Evolutionary conservation across 1,140 invertebrate genomes (phyloP), one percentile per base, ranked within the genome.

Genomic region (Pseudomyrmex pallidus): DNA sequence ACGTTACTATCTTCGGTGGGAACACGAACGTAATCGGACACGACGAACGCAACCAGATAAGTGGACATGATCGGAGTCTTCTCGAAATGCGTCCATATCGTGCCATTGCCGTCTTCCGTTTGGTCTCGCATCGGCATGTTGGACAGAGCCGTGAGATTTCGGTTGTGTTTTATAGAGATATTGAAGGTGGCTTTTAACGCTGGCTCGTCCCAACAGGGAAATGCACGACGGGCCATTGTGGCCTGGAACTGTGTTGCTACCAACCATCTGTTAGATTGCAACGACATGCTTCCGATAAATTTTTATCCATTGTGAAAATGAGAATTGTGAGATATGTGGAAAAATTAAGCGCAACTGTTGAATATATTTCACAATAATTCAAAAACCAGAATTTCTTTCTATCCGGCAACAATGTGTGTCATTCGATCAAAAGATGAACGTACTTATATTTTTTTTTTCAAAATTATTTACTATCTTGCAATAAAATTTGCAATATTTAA

Each of bases 201-300:
- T 2, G 97, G 97, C 85, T 97, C 97, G 91, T 97, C 97, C 91
- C 96, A 97, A 89, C 96, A 97, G 0, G 97, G 97, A 89, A 97
- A 97, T 0, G 96, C 96, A 57, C 94, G 93, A 52, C 97, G 92
- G 1, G 97, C 97, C 66, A 94, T 95, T 1, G 95, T 96, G 1
- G 96, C 95, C 84, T 97, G 96, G 89, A 97, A 97, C 87, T 97
- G 96, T 0, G 96, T 96, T 3, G 95, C 94, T 35, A 91, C 95
- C 10, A 95, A 88, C 88, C 87, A 92, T 77, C 92, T 93, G 61
- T 10, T 54, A 80, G 15, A 80, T 70, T 80, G 70, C 54, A 70
- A 80, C 12, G 15, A 59, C 20, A 70, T 12, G 44, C 15, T 70
- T 57, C 52, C 54, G 25, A 67, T 56, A 78, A 20, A 77, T 46